A percentile compares a stretch with the other conserved stretches of the same genome.
Evolutionary conservation across 53 echinoderm and acorn worm species (phyloP).

Genomic region (Astropecten irregularis): DNA sequence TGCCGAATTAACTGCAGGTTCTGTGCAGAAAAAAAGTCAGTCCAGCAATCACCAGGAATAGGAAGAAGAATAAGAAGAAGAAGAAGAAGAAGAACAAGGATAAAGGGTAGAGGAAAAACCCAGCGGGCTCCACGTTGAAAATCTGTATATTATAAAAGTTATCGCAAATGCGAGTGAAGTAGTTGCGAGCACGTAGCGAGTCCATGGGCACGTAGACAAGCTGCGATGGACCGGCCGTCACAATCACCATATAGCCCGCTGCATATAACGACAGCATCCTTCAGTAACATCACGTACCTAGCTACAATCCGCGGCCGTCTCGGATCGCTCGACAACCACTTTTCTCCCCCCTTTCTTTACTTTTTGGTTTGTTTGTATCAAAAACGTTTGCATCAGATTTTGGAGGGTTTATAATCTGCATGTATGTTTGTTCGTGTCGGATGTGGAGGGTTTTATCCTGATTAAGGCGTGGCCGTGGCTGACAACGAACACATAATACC

Average conservation of each 20-base stretch:
- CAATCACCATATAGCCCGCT: constrained; percentile 22
- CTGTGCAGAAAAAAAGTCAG: no score
- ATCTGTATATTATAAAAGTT: constrained; percentile 37
- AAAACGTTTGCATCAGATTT: constrained; percentile 53
- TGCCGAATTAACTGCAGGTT: not conserved
- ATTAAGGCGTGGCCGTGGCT: constrained; percentile 11
- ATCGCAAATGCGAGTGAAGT: constrained; percentile 44
- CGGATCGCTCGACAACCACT: constrained; percentile 29
- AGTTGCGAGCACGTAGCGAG: constrained; percentile 40
- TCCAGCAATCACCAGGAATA: no score
- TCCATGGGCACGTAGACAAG: constrained; percentile 45
- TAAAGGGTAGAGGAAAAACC: not conserved
- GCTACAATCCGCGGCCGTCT: not conserved
- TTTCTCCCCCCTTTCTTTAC: not conserved
- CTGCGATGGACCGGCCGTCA: constrained; percentile 26
- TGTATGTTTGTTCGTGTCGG: constrained; percentile 1
- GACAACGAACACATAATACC: no score
- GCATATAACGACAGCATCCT: not conserved
- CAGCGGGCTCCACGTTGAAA: constrained; percentile 33
- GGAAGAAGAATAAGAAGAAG: not conserved
- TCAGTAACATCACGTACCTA: constrained; percentile 21
- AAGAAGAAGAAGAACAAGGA: not conserved
- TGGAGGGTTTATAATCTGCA: constrained; percentile 3
- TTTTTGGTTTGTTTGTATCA: no score
- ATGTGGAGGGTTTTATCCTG: not conserved